These are phyloP conservation scores for Myopa testacea DNA, from an alignment of 2,888 invertebrate species.

Conservation along the genomic window DNA sequence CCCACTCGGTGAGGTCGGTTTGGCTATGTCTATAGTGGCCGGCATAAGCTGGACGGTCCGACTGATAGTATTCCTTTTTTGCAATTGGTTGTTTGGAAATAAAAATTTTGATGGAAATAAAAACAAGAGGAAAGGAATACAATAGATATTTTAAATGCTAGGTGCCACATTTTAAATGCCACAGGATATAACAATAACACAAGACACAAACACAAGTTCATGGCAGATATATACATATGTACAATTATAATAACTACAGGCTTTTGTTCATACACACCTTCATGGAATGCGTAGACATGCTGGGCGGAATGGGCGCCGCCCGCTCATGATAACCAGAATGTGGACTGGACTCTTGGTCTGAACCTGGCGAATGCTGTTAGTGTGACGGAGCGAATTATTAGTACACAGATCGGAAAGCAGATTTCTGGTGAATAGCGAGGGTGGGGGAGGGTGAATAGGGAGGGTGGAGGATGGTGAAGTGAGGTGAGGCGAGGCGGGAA, in stretches of 20 bases:
- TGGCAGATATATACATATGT: background rate
- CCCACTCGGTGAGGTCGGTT: conserved; percentile 69
- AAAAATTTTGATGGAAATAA: background rate
- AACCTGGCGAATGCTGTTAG: conserved; percentile 68
- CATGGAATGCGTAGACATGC: conserved; percentile 78
- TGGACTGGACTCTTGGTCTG: conserved; percentile 69
- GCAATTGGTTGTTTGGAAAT: conserved; percentile 36
- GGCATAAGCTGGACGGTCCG: conserved; percentile 68
- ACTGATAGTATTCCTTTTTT: conserved; percentile 72
- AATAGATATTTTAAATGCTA: conserved; percentile 21
- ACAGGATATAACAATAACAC: background rate
- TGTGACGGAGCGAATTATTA: conserved; percentile 33
- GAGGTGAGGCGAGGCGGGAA: background rate
- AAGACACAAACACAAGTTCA: conserved; percentile 28
- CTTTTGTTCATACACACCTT: conserved; percentile 71
- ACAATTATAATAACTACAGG: background rate
- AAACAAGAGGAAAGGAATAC: conserved; percentile 27
- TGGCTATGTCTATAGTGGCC: conserved; percentile 69
- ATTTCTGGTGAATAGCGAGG: background rate
- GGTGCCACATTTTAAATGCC: conserved; percentile 39
- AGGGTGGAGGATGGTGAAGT: background rate
- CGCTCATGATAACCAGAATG: conserved; percentile 69
- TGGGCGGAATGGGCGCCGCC: conserved; percentile 74
- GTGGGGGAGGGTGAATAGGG: background rate
- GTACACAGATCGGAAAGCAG: background rate